Conservation (phyloP, 2,797 vertebrate genomes). For the Babyrousa celebensis region DNA sequence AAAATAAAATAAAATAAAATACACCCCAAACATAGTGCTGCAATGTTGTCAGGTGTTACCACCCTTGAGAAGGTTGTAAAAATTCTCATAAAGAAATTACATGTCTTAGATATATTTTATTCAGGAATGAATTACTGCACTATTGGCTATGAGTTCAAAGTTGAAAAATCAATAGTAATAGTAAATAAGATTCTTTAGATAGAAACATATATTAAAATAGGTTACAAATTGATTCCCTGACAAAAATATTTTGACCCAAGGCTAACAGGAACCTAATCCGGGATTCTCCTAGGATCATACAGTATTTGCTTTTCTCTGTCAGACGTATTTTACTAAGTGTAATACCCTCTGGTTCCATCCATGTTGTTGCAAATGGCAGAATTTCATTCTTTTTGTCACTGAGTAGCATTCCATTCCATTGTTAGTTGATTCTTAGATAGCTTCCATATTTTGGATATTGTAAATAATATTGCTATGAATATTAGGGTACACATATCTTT, state of each 20-base stretch:
- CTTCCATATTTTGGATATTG: background rate
- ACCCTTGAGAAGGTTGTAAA: background rate
- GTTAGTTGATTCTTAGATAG: background rate
- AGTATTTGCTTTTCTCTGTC: background rate
- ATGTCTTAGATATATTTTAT: background rate
- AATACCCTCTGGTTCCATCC: background rate
- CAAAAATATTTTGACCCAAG: conserved; percentile 30
- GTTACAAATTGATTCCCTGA: background rate
- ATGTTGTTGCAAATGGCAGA: background rate
- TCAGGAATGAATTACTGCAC: background rate
- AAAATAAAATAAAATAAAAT: background rate
- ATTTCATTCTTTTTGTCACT: background rate
- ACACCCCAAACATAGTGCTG: background rate
- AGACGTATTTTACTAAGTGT: background rate
- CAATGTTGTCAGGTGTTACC: background rate
- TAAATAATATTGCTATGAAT: background rate
- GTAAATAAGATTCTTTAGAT: background rate
- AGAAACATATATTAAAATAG: background rate
- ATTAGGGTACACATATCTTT: background rate
- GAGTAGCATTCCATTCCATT: background rate
- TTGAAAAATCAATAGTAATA: background rate
- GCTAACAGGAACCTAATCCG: background rate
- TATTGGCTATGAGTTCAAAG: background rate
- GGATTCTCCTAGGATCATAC: background rate
- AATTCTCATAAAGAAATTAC: background rate